A percentile compares a stretch with the other conserved stretches of the same genome.
Conservation (phyloP, 2,888 invertebrate species). For the Cephus nigrinus region DNA sequence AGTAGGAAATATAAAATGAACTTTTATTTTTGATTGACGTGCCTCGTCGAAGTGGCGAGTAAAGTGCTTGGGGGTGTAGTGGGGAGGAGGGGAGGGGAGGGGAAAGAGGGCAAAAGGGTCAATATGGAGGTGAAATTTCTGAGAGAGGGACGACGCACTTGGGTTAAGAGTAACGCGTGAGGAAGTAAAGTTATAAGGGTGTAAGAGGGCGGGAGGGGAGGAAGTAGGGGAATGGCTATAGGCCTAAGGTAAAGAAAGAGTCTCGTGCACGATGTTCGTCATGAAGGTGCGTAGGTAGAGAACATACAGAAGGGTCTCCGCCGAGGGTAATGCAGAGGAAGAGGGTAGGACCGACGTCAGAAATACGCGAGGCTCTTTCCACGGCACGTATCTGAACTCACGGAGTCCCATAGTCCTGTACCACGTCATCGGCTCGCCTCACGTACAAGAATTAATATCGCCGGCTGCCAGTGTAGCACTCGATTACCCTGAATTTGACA, state of each 20-base stretch:
- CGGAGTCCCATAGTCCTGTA: not conserved
- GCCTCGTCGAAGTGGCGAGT: not conserved
- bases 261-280: slow-evolving; percentile 3
- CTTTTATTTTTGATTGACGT: slow-evolving; percentile 36
- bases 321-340: slow-evolving; percentile 1
- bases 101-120: slow-evolving; percentile 8
- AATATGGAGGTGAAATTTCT: slow-evolving; percentile 40
- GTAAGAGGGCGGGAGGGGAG: not conserved
- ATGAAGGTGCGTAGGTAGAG: slow-evolving; percentile 3
- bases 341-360: slow-evolving; percentile 25
- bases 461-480: slow-evolving; percentile 37
- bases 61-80: not conserved
- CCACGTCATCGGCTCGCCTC: slow-evolving; percentile 8
- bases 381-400: slow-evolving; percentile 34
- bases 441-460: slow-evolving; percentile 27
- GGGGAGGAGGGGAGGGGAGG: slow-evolving; percentile 1
- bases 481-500: slow-evolving; percentile 59
- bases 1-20: slow-evolving; percentile 17
- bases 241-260: slow-evolving; percentile 13
- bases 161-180: slow-evolving; percentile 24
- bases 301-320: not conserved
- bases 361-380: slow-evolving; percentile 47
- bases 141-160: slow-evolving; percentile 42
- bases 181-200: not conserved
- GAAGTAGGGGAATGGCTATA: slow-evolving; percentile 25